Evolutionary conservation across 2,113 vertebrate species (phyloP).

Genomic region (Lampris incognitus): DNA sequence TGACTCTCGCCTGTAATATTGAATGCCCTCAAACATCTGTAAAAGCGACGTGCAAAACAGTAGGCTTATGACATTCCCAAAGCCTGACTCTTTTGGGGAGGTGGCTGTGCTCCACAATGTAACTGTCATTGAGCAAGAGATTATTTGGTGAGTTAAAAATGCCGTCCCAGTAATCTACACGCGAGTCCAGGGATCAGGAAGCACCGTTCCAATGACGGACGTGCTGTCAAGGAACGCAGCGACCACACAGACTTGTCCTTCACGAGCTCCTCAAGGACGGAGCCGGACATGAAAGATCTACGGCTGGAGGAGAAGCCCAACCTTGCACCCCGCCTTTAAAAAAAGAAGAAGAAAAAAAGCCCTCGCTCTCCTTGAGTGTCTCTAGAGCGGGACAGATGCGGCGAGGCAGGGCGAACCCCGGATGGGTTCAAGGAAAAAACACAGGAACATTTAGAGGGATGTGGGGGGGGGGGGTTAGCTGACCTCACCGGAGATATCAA

Average conservation of each 20-base stretch:
- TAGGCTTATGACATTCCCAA: too few species aligned
- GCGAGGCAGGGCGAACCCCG: conserved; percentile 68
- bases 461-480: conserved; percentile 20
- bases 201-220: conserved; percentile 57
- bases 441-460: conserved; percentile 54
- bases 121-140: conserved; percentile 12
- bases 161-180: conserved; percentile 13
- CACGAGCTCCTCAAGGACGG: conserved; percentile 71
- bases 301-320: conserved; percentile 63
- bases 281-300: conserved; percentile 68
- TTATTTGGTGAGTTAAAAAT: conserved; percentile 14
- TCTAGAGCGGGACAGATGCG: conserved; percentile 75
- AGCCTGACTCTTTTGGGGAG: too few species aligned
- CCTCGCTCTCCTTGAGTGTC: conserved; percentile 75
- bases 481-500: conserved; percentile 67
- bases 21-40: too few species aligned
- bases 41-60: too few species aligned
- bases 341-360: conserved; percentile 34
- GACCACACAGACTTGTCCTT: conserved; percentile 76
- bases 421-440: conserved; percentile 76
- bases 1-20: too few species aligned
- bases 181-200: conserved; percentile 21
- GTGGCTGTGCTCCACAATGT: background rate
- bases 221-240: conserved; percentile 50
- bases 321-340: conserved; percentile 70